Base-by-base conservation (phyloP, 2,113 vertebrate genomes). In the Amia ocellicauda region DNA sequence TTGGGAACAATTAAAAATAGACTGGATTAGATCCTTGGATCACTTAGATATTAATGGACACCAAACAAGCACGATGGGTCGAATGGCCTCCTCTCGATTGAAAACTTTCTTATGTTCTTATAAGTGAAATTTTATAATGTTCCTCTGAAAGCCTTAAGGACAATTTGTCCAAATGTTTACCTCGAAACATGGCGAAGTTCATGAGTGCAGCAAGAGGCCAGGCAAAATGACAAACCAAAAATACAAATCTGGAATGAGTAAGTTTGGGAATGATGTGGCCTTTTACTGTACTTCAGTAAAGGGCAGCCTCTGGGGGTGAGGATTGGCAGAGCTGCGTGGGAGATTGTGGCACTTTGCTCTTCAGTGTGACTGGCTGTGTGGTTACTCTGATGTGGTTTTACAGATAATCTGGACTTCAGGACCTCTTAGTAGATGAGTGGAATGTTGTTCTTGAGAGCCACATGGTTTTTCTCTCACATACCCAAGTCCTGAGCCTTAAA, bases 111-210 rank as follows among this genome's bases (percentile, higher is more conserved):
- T n/a, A n/a, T n/a, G n/a, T n/a, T n/a, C n/a, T n/a, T n/a, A n/a
- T n/a, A n/a, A n/a, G n/a, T n/a, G n/a, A n/a, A n/a, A n/a, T n/a
- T n/a, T n/a, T n/a, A n/a, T n/a, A n/a, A n/a, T n/a, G n/a, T n/a
- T n/a, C n/a, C n/a, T n/a, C n/a, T n/a, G n/a, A n/a, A n/a, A n/a
- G n/a, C n/a, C n/a, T n/a, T n/a, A n/a, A n/a, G 4, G 16, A 56
- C 27, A 24, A 43, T 52, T 41, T 54, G 23, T 63, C 61, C n/a
- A 17, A 2, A 56, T 27, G 55, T 28, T 53, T 52, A 23, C 62
- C 62, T 36, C 41, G 24, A 51, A 55, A 40, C 40, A 41, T 14
- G 52, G 7, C 41, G n/a, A 26, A 56, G 62, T 50, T 64, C 51
- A 41, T 5, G 41, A 17, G 14, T n/a, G 23, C 41, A 28, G 8